phyloP scores from a whole-genome alignment of 2,797 vertebrate species.

The Mus caroli region DNA sequence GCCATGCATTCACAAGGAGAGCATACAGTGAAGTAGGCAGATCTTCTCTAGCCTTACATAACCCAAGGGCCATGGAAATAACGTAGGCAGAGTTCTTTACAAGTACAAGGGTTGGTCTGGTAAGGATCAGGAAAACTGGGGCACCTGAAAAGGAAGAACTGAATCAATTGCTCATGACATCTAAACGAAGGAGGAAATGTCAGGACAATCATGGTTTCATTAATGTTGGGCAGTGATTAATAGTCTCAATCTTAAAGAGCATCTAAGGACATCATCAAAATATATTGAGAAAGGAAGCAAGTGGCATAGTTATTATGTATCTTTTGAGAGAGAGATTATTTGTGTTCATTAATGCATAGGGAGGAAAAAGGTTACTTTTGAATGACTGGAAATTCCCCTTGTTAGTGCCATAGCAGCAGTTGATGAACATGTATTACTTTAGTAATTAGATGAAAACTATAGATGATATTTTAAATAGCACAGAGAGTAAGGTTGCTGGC shows the following conservation, averaged over 20 bases:
- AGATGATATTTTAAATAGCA: constrained; percentile 27
- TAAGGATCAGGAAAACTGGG: background rate
- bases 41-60: background rate
- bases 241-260: background rate
- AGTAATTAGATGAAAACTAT: constrained; percentile 27
- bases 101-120: background rate
- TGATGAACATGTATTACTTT: constrained; percentile 37
- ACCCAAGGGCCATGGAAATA: rapidly evolving
- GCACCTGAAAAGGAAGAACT: background rate
- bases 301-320: background rate
- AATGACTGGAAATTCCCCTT: constrained; percentile 1
- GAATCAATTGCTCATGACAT: background rate
- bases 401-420: background rate
- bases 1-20: background rate
- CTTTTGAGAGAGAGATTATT: background rate
- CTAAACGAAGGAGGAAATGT: background rate
- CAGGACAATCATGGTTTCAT: background rate
- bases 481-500: constrained; percentile 34
- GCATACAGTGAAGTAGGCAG: too few relatives aligned
- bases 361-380: constrained; percentile 40
- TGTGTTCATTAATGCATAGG: background rate
- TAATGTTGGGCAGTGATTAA: background rate
- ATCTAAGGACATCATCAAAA: background rate
- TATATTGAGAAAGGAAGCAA: background rate
- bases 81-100: background rate